Conservation (phyloP, 2,113 vertebrate species). For the Hiodon tergisus region DNA sequence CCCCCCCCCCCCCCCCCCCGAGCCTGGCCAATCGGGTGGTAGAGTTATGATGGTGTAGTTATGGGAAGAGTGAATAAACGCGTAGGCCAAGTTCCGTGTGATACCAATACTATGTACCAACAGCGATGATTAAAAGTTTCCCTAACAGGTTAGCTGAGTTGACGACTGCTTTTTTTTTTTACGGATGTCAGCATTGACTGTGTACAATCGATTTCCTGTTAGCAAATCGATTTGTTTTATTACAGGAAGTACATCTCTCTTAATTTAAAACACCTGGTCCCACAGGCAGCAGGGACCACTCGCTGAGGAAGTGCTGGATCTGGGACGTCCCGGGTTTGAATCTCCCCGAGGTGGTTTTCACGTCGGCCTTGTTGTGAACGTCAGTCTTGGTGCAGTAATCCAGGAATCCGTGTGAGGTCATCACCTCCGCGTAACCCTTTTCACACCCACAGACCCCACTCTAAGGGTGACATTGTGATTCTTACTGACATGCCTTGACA, state of each 20-base stretch:
- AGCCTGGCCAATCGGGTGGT: no score
- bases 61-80: no score
- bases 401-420: constrained; percentile 89
- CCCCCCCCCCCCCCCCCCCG: no score
- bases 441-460: constrained; percentile 91
- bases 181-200: no score
- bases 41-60: no score
- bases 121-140: no score
- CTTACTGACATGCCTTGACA: background rate
- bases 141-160: no score
- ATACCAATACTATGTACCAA: no score
- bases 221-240: no score
- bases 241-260: background rate
- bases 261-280: constrained; percentile 74
- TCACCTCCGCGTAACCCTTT: constrained; percentile 87
- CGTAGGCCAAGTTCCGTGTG: no score
- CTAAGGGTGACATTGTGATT: constrained; percentile 50
- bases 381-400: constrained; percentile 95
- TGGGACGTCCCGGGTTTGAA: constrained; percentile 82
- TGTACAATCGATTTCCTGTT: no score
- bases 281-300: constrained; percentile 89
- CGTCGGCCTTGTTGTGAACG: constrained; percentile 92
- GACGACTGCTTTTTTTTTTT: no score
- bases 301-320: constrained; percentile 84
- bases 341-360: constrained; percentile 84